Evolutionary conservation across 1,140 invertebrate genomes (phyloP).

Genomic region (Nebria ingens): DNA sequence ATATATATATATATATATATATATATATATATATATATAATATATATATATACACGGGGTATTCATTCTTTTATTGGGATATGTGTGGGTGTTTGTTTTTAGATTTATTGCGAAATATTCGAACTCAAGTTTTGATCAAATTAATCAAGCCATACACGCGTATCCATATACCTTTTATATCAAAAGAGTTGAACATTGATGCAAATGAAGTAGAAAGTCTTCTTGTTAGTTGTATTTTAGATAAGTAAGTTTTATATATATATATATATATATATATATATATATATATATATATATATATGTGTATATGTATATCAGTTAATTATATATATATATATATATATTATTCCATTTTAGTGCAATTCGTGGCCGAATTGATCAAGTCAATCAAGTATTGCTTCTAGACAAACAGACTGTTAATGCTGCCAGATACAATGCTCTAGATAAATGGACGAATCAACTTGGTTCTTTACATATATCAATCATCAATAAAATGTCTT

Average conservation of each 20-base stretch:
- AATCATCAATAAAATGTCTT: constrained; percentile 82
- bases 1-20: too few species aligned
- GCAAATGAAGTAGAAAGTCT: constrained; percentile 92
- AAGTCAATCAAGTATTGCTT: constrained; percentile 91
- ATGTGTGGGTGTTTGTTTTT: constrained; percentile 10
- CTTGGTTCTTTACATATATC: constrained; percentile 78
- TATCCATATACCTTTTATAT: constrained; percentile 97
- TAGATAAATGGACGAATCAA: constrained; percentile 95
- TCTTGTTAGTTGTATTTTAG: constrained; percentile 96
- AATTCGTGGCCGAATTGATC: constrained; percentile 94
- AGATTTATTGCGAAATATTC: constrained; percentile 92
- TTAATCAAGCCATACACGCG: constrained; percentile 96
- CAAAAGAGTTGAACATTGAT: constrained; percentile 94
- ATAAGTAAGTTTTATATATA: constrained; percentile 55
- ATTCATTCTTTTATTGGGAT: too few species aligned
- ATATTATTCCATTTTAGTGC: constrained; percentile 41
- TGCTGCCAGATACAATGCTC: constrained; percentile 72
- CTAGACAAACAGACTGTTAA: constrained; percentile 71
- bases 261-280: neutral
- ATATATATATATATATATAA: too few species aligned
- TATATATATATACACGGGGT: too few species aligned
- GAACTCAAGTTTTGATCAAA: constrained; percentile 97
- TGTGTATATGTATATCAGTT: constrained; percentile 22
- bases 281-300: neutral
- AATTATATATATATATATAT: constrained; percentile 6